Base-by-base conservation (phyloP, 2,113 vertebrate species). In the Rhombomys opimus region DNA sequence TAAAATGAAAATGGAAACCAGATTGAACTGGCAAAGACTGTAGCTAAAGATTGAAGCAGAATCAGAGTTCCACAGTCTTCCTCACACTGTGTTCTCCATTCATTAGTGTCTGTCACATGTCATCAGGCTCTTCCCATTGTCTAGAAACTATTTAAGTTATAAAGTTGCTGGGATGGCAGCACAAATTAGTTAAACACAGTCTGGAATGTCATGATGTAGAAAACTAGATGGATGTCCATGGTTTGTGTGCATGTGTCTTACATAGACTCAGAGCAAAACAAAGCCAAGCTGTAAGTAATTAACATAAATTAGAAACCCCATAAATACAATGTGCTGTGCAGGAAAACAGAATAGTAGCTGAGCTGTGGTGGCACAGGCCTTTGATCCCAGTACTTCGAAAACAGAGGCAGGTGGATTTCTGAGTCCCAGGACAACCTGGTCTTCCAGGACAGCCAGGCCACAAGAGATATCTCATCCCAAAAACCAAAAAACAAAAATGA, bases 101-200 rank as follows among this genome's bases (percentile, higher is more conserved):
- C 97, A 97, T 98, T 97, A 98, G 93, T 97, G 95, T 98, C 97
- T 98, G 96, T 98, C 98, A 98, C 94, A 98, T 17, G 23, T 11
- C 96, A 98, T 70, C 98, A 96, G 97, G 54, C 81, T 98, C 98
- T 98, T 98, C 98, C 98, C 96, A 97, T 98, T 97, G 97, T 97
- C 97, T 98, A 98, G 98, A 97, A 98, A 97, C 97, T 98, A 97
- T 98, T 98, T 97, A 98, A 98, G 98, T 98, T 98, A 98, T 97
- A 98, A 98, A 98, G 97, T 98, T 98, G 93, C 97, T 98, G 67
- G 96, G 96, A 97, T 96, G 95, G 96, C 98, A 98, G 97, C 96
- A 98, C 94, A 97, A 97, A 94, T 97, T 95, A 96, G 96, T 98
- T 97, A 97, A 98, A 97, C 94, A 97, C 97, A 97, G 81, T 97